Percentiles rank a stretch among this genome's conserved stretches.
Conservation (phyloP, 2,888 invertebrate genomes). For the Hirtodrosophila confusa region DNA sequence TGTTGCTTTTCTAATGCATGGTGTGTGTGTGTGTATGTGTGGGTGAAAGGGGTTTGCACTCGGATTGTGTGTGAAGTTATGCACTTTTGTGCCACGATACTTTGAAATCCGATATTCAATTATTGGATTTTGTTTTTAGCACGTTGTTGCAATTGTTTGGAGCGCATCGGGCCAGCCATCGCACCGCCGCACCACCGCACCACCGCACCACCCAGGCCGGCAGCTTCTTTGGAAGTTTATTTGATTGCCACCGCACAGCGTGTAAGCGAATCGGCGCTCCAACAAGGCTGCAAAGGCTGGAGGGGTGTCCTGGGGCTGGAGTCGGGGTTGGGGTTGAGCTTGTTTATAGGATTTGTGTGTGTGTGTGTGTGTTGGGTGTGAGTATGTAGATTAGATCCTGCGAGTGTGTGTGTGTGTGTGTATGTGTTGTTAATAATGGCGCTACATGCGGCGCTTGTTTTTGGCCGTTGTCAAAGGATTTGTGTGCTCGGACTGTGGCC, state of each 20-base stretch:
- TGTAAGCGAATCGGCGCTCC: slow-evolving; percentile 1
- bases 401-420: slow-evolving; percentile 3
- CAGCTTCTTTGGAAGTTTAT: slow-evolving; percentile 37
- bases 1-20: slow-evolving; percentile 61
- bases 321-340: too few species aligned
- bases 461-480: slow-evolving; percentile 56
- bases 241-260: slow-evolving; percentile 30
- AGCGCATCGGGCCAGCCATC: slow-evolving; percentile 12
- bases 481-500: slow-evolving; percentile 45
- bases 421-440: slow-evolving; percentile 36
- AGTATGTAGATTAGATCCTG: slow-evolving; percentile 7
- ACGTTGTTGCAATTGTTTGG: slow-evolving; percentile 25
- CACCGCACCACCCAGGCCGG: neutral
- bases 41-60: neutral
- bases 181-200: neutral
- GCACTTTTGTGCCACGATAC: slow-evolving; percentile 34
- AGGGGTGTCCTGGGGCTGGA: neutral
- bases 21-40: slow-evolving; percentile 10
- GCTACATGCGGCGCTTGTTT: slow-evolving; percentile 45
- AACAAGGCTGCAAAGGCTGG: neutral
- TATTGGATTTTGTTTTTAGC: slow-evolving; percentile 78
- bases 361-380: slow-evolving; percentile 1
- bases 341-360: neutral
- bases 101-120: slow-evolving; percentile 67
- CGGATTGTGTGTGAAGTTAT: slow-evolving; percentile 18